phyloP scores from a whole-genome alignment of 1,140 invertebrate genomes.

The Megalopta genalis region DNA sequence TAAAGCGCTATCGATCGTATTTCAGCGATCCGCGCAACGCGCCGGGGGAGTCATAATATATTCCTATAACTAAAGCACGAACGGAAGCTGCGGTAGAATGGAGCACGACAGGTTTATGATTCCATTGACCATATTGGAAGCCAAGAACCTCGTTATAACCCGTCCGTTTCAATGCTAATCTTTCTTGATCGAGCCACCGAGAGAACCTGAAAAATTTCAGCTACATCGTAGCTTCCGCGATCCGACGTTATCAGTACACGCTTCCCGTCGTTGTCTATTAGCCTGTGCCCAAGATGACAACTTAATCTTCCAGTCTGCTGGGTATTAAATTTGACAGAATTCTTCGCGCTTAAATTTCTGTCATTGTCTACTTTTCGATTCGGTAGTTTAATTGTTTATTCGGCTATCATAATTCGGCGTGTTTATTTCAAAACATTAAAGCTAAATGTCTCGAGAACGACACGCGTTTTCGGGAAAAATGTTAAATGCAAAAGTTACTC shows the following conservation, averaged over 20 bases:
- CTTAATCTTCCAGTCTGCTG: too few species aligned
- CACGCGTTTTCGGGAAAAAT: too few species aligned
- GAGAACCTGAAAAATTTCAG: background rate
- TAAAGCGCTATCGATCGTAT: background rate
- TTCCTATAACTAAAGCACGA: background rate
- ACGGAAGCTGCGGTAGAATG: constrained; percentile 3
- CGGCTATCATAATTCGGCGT: too few species aligned
- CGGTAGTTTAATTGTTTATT: too few species aligned
- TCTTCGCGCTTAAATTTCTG: too few species aligned
- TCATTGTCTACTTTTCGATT: too few species aligned
- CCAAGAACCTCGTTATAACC: constrained; percentile 27
- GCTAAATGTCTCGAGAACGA: too few species aligned
- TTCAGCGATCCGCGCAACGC: background rate
- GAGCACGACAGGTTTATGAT: constrained; percentile 18
- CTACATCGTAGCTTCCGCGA: background rate
- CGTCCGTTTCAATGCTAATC: constrained; percentile 1
- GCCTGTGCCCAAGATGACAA: too few species aligned
- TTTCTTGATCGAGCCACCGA: background rate
- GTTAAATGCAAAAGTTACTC: too few species aligned
- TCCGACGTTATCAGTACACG: background rate
- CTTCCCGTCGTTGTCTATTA: too few species aligned
- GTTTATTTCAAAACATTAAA: too few species aligned
- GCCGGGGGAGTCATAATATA: background rate
- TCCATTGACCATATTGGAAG: background rate
- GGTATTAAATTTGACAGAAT: too few species aligned